A percentile compares a stretch with the other conserved stretches of the same genome.
Conservation (phyloP, 2,888 invertebrate genomes). For the Choristoneura rosaceana region DNA sequence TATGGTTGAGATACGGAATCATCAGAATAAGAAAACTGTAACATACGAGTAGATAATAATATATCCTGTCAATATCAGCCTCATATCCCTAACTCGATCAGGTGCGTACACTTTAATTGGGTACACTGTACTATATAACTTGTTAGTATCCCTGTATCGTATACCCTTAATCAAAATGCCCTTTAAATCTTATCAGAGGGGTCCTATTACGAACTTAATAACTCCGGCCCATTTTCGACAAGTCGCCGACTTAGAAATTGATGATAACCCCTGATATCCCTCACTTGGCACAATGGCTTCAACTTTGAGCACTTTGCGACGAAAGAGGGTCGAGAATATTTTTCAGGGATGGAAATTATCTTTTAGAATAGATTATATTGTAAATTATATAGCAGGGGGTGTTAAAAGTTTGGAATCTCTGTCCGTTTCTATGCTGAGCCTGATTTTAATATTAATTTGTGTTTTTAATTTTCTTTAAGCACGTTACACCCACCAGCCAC, state of each 20-base stretch:
- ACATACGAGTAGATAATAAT: too few relatives aligned
- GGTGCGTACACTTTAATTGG: background rate
- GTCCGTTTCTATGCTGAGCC: background rate
- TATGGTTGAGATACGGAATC: too few relatives aligned
- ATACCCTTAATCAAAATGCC: conserved; percentile 27
- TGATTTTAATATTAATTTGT: background rate
- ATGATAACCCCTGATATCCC: conserved; percentile 36
- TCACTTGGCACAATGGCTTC: conserved; percentile 31
- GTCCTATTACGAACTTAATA: conserved; percentile 39
- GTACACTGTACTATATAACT: background rate
- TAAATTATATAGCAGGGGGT: background rate
- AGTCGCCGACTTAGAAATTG: conserved; percentile 35
- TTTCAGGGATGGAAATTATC: conserved; percentile 26
- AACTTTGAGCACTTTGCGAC: conserved; percentile 22
- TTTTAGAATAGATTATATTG: conserved; percentile 16
- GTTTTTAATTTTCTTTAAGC: background rate
- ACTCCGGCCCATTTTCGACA: conserved; percentile 35
- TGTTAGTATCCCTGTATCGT: conserved; percentile 14
- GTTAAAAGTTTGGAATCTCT: conserved; percentile 1
- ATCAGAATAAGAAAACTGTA: too few relatives aligned
- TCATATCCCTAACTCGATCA: background rate
- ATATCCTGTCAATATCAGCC: background rate
- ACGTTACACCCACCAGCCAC: too few relatives aligned
- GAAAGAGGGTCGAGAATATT: conserved; percentile 17
- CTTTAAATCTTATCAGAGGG: conserved; percentile 38